These are phyloP conservation scores for Magallana angulata DNA, from an alignment of 1,140 invertebrate species.

Conservation along the genomic window DNA sequence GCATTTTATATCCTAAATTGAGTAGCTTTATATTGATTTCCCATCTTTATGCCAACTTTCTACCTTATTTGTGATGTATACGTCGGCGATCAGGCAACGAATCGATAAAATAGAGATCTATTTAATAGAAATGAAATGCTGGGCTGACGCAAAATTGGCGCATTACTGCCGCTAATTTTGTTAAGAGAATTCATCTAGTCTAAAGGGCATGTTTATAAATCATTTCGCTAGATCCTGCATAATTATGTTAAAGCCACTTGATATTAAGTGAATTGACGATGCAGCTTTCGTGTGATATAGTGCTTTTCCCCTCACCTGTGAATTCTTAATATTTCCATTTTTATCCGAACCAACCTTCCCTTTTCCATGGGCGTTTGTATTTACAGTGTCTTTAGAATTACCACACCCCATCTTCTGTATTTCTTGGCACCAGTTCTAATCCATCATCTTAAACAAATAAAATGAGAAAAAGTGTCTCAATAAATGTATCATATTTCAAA, in stretches of 20 bases:
- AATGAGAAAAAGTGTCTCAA: no score
- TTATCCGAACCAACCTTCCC: not conserved
- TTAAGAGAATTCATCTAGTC: not conserved
- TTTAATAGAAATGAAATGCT: not conserved
- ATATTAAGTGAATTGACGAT: no score
- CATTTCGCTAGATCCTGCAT: not conserved
- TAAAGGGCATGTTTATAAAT: not conserved
- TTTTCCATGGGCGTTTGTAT: slow-evolving; percentile 1
- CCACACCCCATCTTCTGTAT: not conserved
- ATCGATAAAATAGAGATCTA: slow-evolving; percentile 9
- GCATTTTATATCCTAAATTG: not conserved
- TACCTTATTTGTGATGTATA: not conserved
- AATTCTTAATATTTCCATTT: not conserved
- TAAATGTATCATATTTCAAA: no score
- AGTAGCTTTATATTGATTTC: slow-evolving; percentile 6
- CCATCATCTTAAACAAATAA: not conserved
- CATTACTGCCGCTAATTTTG: not conserved
- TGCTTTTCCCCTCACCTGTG: not conserved
- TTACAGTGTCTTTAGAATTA: slow-evolving; percentile 1
- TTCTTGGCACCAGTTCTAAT: not conserved
- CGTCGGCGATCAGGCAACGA: not conserved
- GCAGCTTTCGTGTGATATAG: not conserved
- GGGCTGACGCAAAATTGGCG: not conserved
- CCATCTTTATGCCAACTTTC: not conserved
- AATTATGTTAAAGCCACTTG: no score